These are phyloP conservation scores for Trachymyrmex septentrionalis DNA, from an alignment of 1,140 invertebrate species.

Conservation along the genomic window DNA sequence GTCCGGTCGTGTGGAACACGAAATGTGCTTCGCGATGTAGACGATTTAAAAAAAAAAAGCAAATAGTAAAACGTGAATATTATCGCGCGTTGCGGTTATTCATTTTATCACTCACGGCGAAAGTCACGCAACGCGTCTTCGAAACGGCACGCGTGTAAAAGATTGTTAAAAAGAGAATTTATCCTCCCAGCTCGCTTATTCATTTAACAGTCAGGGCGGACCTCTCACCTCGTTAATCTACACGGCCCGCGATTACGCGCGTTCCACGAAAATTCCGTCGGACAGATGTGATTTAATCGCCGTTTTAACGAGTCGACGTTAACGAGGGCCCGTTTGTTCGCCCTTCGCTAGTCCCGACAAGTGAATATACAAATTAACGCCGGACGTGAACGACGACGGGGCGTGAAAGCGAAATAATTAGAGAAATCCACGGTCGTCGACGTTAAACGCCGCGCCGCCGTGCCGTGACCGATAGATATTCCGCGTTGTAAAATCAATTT, in stretches of 20 bases:
- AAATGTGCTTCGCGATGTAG: neutral
- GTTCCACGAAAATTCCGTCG: slow-evolving; percentile 50
- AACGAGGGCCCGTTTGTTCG: slow-evolving; percentile 26
- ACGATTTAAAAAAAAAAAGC: neutral
- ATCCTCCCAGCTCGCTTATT: slow-evolving; percentile 6
- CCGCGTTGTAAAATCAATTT: slow-evolving; percentile 42
- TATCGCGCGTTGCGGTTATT: slow-evolving; percentile 8
- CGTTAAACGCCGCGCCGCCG: neutral
- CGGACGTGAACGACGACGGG: slow-evolving; percentile 1
- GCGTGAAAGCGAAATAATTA: slow-evolving; percentile 62
- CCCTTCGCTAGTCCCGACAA: slow-evolving; percentile 49
- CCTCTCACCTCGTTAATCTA: slow-evolving; percentile 56
- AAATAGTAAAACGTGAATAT: neutral
- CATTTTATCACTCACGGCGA: neutral
- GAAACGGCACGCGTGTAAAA: slow-evolving; percentile 15
- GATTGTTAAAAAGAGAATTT: slow-evolving; percentile 15
- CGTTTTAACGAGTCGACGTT: slow-evolving; percentile 40
- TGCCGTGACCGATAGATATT: slow-evolving; percentile 28
- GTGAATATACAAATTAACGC: slow-evolving; percentile 58
- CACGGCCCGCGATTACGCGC: slow-evolving; percentile 58
- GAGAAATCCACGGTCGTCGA: slow-evolving; percentile 26
- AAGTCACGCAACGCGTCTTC: neutral
- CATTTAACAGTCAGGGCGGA: slow-evolving; percentile 53
- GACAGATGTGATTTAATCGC: slow-evolving; percentile 62
- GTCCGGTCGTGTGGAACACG: neutral